Percentiles rank a stretch among this genome's conserved stretches.
Evolutionary conservation across 1,140 invertebrate genomes (phyloP).

Genomic region (Melanaphis sacchari): DNA sequence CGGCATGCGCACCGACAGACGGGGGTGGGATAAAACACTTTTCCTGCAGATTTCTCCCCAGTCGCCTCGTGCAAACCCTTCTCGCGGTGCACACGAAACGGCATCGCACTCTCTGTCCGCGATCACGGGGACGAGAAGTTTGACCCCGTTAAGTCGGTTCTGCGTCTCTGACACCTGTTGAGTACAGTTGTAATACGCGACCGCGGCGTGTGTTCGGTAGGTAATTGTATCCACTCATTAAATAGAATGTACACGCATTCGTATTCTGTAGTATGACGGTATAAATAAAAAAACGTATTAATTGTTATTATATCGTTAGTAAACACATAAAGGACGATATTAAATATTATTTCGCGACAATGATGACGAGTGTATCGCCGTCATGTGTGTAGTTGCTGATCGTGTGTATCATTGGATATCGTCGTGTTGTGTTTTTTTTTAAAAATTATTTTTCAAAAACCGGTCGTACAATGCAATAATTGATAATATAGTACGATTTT

Average conservation of each 20-base stretch:
- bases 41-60: conserved; percentile 45
- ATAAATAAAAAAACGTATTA: neutral
- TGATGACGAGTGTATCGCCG: neutral
- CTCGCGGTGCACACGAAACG: neutral
- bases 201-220: conserved; percentile 28
- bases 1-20: neutral
- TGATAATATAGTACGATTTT: neutral
- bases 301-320: neutral
- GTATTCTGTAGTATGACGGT: neutral
- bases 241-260: neutral
- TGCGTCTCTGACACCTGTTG: conserved; percentile 45
- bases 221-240: neutral
- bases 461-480: neutral
- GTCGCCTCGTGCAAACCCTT: conserved; percentile 28
- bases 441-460: neutral
- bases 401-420: neutral
- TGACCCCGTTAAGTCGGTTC: conserved; percentile 39
- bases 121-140: conserved; percentile 27
- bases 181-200: conserved; percentile 30
- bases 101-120: neutral
- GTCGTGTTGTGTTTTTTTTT: neutral
- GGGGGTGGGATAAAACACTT: conserved; percentile 16
- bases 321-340: neutral
- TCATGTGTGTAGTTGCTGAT: no score
- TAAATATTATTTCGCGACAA: neutral